Conservation (phyloP, 1,140 invertebrate species). For the Bacillus rossius region DNA sequence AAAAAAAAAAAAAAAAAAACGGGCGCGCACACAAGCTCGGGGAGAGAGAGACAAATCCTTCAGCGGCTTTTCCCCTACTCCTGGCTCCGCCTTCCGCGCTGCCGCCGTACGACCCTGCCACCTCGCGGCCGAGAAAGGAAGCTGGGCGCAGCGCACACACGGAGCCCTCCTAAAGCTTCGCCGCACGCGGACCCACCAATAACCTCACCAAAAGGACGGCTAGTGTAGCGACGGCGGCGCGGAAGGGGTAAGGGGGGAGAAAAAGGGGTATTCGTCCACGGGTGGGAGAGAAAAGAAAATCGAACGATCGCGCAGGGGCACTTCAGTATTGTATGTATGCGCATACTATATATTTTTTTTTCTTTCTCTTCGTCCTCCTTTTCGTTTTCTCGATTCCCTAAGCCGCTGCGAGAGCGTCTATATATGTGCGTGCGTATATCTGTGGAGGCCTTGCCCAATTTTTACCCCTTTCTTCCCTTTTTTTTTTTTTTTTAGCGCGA, state of each 20-base stretch:
- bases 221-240: neutral
- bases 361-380: neutral
- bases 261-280: neutral
- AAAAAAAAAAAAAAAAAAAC: no score
- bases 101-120: constrained; percentile 5
- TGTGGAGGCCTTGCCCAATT: neutral
- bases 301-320: constrained; percentile 9
- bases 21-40: neutral
- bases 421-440: no score
- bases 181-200: constrained; percentile 8
- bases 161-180: neutral
- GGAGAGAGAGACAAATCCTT: constrained; percentile 6
- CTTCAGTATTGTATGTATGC: constrained; percentile 9
- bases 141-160: neutral
- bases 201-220: neutral
- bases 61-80: neutral
- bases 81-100: constrained; percentile 1
- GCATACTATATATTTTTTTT: neutral
- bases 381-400: no score
- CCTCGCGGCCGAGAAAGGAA: constrained; percentile 10
- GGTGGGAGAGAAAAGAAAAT: constrained; percentile 5
- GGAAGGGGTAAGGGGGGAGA: neutral
- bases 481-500: neutral
- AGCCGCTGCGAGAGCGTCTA: no score
- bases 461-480: neutral